Conservation (phyloP, 2,797 vertebrate species). For the Poecilia velifera region DNA sequence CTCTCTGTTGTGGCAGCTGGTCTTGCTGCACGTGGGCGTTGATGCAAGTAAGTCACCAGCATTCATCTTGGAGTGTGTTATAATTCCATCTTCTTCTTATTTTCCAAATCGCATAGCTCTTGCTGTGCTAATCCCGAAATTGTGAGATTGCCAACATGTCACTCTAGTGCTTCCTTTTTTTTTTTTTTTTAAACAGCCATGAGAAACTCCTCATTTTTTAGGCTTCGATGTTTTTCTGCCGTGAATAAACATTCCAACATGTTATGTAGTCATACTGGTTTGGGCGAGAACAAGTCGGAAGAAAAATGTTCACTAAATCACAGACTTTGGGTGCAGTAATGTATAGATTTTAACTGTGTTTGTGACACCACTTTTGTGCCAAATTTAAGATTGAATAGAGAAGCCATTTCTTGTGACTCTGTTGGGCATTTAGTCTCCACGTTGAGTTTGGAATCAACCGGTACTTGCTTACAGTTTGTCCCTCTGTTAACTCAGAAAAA, state of each 20-base stretch:
- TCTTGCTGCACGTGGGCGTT: slow-evolving; percentile 17
- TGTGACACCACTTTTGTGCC: neutral
- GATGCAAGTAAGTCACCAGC: slow-evolving; percentile 6
- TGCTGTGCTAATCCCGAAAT: neutral
- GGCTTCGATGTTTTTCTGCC: neutral
- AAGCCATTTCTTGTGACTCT: neutral
- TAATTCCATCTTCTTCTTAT: slow-evolving; percentile 5
- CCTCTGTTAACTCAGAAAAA: neutral
- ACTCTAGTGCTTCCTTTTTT: neutral
- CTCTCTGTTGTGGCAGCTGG: slow-evolving; percentile 21
- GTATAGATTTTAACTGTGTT: neutral
- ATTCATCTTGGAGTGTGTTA: slow-evolving; percentile 3
- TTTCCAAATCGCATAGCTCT: neutral
- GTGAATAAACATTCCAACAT: neutral
- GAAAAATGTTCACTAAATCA: neutral
- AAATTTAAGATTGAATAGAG: neutral
- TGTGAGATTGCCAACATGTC: neutral
- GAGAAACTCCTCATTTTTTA: neutral
- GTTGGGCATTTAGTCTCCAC: neutral
- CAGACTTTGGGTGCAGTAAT: neutral
- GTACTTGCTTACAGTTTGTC: neutral
- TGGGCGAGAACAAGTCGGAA: neutral
- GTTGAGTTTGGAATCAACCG: neutral
- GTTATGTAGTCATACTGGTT: neutral
- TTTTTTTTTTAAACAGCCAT: neutral